These are phyloP conservation scores for Nasonovia ribisnigri DNA, from an alignment of 2,888 invertebrate genomes.

Conservation along the genomic window DNA sequence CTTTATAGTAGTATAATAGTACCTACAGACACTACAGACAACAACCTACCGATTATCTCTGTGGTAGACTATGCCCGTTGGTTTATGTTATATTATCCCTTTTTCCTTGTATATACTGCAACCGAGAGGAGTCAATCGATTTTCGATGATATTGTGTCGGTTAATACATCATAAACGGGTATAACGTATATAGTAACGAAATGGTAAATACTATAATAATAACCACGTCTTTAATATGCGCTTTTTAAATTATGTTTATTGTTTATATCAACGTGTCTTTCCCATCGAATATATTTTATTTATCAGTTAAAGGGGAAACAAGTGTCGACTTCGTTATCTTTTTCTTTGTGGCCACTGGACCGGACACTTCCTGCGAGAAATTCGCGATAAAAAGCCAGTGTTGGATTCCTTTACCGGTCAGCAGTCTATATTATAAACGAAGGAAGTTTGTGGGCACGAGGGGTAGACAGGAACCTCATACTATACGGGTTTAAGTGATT, in stretches of 20 bases:
- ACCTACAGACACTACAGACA: not conserved
- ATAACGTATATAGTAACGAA: not conserved
- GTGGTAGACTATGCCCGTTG: not conserved
- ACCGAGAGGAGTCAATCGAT: not conserved
- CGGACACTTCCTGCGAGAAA: slow-evolving; percentile 63
- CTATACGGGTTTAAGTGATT: slow-evolving; percentile 51
- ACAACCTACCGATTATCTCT: not conserved
- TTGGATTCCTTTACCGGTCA: not conserved
- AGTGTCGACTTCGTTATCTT: slow-evolving; percentile 49
- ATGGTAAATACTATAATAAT: not conserved
- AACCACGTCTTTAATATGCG: not conserved
- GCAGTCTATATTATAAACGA: not conserved
- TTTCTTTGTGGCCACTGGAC: slow-evolving; percentile 48
- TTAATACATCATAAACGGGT: not conserved
- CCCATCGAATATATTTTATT: not conserved
- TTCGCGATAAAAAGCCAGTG: slow-evolving; percentile 54
- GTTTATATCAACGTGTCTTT: not conserved
- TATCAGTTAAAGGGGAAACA: slow-evolving; percentile 44
- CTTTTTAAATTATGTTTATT: not conserved
- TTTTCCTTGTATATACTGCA: not conserved
- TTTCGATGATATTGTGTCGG: not conserved
- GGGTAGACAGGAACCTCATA: slow-evolving; percentile 13
- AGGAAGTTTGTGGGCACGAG: not conserved
- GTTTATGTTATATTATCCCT: not conserved
- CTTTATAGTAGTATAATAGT: not conserved